Evolutionary conservation across 2,888 invertebrate species (phyloP).

Genomic region (Muschampia plurimacula): DNA sequence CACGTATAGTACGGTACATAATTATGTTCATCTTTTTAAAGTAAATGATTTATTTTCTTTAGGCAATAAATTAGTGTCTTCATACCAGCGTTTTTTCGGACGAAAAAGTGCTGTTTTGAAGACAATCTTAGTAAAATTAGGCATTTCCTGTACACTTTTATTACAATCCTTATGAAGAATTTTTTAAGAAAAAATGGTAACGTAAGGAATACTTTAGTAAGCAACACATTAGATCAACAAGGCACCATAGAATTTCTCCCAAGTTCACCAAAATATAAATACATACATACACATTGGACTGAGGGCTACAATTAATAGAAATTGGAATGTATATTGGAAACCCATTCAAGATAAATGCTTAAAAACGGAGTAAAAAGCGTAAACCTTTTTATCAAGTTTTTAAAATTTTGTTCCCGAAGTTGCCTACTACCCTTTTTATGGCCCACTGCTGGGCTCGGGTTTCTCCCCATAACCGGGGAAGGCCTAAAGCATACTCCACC

Average conservation of each 20-base stretch:
- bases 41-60: no score
- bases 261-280: slow-evolving; percentile 36
- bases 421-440: no score
- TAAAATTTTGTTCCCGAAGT: slow-evolving; percentile 60
- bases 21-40: no score
- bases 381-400: slow-evolving; percentile 60
- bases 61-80: no score
- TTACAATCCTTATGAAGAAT: no score
- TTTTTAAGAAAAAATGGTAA: background rate
- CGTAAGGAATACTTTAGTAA: slow-evolving; percentile 1
- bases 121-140: background rate
- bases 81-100: no score
- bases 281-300: slow-evolving; percentile 53
- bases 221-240: slow-evolving; percentile 42
- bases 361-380: slow-evolving; percentile 47
- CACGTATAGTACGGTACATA: background rate
- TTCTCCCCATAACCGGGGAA: no score
- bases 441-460: no score
- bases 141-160: background rate
- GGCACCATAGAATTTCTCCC: slow-evolving; percentile 47
- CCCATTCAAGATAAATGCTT: slow-evolving; percentile 69
- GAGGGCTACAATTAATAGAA: slow-evolving; percentile 59
- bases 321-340: slow-evolving; percentile 69
- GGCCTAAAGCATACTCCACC: no score
- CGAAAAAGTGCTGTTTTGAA: background rate